Conservation (phyloP, 1,140 invertebrate genomes). For the Pristionchus pacificus region DNA sequence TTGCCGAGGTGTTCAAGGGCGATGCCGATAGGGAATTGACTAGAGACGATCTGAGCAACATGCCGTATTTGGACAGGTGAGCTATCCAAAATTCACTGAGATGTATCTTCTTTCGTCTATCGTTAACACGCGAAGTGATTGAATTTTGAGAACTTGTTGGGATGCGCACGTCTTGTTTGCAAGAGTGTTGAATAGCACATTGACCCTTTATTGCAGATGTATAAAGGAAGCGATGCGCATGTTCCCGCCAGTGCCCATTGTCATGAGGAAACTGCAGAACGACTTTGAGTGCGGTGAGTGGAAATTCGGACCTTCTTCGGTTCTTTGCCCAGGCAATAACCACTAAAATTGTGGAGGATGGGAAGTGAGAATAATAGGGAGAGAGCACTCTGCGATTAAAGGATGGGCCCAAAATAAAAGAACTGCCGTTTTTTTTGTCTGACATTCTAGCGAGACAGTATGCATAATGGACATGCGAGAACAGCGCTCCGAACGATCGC, state of each 20-base stretch:
- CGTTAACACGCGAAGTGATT: too few species aligned
- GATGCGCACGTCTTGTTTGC: background rate
- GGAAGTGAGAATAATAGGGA: too few species aligned
- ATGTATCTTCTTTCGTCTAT: too few species aligned
- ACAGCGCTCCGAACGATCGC: too few species aligned
- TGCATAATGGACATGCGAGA: too few species aligned
- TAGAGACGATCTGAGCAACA: background rate
- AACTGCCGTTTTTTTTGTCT: too few species aligned
- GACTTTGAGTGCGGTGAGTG: slow-evolving; percentile 63
- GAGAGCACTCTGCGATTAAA: too few species aligned
- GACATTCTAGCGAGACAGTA: too few species aligned
- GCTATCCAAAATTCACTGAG: background rate
- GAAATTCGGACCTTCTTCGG: background rate
- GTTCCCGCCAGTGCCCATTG: slow-evolving; percentile 64
- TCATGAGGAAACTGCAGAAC: slow-evolving; percentile 70
- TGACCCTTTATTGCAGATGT: too few species aligned
- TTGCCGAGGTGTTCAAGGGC: slow-evolving; percentile 59
- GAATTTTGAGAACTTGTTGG: background rate
- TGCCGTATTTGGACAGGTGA: background rate
- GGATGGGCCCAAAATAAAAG: too few species aligned
- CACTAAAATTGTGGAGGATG: too few species aligned
- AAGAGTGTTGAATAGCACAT: background rate
- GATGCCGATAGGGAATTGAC: slow-evolving; percentile 58
- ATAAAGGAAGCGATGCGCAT: slow-evolving; percentile 76
- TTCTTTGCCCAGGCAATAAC: too few species aligned